A percentile compares a stretch with the other conserved stretches of the same genome.
Conservation (phyloP, 2,113 vertebrate genomes). For the Ahaetulla prasina region DNA sequence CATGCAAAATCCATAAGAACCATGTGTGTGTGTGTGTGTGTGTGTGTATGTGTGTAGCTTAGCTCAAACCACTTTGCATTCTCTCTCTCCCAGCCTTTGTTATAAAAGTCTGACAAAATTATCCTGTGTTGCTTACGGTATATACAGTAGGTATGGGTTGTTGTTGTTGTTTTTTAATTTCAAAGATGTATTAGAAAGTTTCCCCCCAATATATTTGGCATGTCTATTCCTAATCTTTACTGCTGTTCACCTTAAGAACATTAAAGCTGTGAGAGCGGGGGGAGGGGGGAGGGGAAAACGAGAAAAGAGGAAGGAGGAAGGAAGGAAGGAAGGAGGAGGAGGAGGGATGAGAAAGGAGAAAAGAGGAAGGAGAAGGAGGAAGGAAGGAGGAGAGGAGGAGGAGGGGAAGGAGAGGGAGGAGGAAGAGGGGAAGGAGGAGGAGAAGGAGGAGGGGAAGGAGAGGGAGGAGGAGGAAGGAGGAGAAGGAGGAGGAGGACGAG, state of each 20-base stretch:
- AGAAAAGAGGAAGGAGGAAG: not conserved
- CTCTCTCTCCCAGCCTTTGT: not conserved
- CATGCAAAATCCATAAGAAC: not conserved
- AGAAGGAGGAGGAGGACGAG: too few relatives aligned
- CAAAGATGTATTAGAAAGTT: not conserved
- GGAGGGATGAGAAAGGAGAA: too few relatives aligned
- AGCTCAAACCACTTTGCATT: too few relatives aligned
- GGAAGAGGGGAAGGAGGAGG: fast-evolving
- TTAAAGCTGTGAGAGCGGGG: not conserved
- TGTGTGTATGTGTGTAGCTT: too few relatives aligned
- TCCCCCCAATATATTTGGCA: not conserved
- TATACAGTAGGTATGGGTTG: not conserved
- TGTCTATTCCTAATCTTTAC: not conserved
- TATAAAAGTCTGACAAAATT: too few relatives aligned
- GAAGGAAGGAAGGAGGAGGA: not conserved
- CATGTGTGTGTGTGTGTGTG: too few relatives aligned
- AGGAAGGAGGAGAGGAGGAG: fast-evolving
- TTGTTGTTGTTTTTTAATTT: not conserved
- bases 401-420: too few relatives aligned
- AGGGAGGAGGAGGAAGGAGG: too few relatives aligned
- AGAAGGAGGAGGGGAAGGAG: too few relatives aligned
- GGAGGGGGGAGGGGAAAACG: too few relatives aligned
- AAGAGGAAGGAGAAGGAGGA: too few relatives aligned
- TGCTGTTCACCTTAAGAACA: not conserved
- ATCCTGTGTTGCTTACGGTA: not conserved